Evolutionary conservation across 2,888 invertebrate species (phyloP).

Genomic region (Watsonalla binaria): DNA sequence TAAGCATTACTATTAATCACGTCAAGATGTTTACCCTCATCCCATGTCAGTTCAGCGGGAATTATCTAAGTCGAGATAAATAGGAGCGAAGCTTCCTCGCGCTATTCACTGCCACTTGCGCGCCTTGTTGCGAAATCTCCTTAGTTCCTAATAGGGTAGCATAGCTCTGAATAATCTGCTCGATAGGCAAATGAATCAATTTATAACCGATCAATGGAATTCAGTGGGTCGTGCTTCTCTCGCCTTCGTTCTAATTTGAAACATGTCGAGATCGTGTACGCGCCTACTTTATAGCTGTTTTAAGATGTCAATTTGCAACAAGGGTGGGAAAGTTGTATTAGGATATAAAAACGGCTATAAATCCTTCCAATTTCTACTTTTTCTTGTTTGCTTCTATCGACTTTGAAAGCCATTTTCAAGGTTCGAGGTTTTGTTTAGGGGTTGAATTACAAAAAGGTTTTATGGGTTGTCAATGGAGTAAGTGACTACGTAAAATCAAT

Average conservation of each 20-base stretch:
- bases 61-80: slow-evolving; percentile 70
- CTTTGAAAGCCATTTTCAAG: slow-evolving; percentile 38
- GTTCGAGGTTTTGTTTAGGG: slow-evolving; percentile 15
- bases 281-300: slow-evolving; percentile 33
- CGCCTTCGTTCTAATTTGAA: slow-evolving; percentile 21
- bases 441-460: slow-evolving; percentile 3
- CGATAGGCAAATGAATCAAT: slow-evolving; percentile 48
- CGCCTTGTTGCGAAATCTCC: slow-evolving; percentile 46
- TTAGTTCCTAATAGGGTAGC: slow-evolving; percentile 41
- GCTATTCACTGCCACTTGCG: slow-evolving; percentile 40
- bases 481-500: background rate
- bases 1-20: slow-evolving; percentile 73
- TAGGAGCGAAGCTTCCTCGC: slow-evolving; percentile 50
- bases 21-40: slow-evolving; percentile 75
- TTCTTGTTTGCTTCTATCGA: slow-evolving; percentile 44
- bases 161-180: slow-evolving; percentile 40
- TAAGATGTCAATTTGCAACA: slow-evolving; percentile 49
- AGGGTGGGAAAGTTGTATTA: slow-evolving; percentile 45
- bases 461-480: slow-evolving; percentile 9
- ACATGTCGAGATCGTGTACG: slow-evolving; percentile 16
- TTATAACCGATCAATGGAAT: slow-evolving; percentile 46
- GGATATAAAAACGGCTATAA: slow-evolving; percentile 46
- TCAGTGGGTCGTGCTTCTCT: slow-evolving; percentile 21
- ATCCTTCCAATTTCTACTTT: slow-evolving; percentile 43
- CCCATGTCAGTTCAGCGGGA: slow-evolving; percentile 62